Conservation (phyloP, 2,888 invertebrate genomes). For the Abscondita cerata region DNA sequence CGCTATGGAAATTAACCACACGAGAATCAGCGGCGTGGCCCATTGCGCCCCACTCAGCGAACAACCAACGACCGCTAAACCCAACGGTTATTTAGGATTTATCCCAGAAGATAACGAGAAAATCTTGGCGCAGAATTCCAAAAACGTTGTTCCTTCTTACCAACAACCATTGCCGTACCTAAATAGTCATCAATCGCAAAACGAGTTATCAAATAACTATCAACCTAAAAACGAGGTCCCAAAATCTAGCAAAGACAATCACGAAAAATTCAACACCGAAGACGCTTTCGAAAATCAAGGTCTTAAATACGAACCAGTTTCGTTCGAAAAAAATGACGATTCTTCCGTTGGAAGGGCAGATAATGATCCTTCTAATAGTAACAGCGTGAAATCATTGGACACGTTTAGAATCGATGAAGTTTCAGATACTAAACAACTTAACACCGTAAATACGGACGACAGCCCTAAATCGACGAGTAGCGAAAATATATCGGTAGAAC, state of each 20-base stretch:
- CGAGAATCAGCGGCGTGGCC: constrained; percentile 72
- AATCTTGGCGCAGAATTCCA: background rate
- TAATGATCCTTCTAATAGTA: background rate
- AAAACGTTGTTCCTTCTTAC: constrained; percentile 13
- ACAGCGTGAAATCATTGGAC: constrained; percentile 1
- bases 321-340: background rate
- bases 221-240: constrained; percentile 1
- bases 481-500: constrained; percentile 15
- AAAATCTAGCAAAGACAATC: background rate
- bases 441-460: background rate
- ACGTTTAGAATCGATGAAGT: background rate
- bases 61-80: constrained; percentile 54
- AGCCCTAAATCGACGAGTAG: background rate
- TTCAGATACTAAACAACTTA: background rate
- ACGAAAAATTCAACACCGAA: background rate
- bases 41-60: constrained; percentile 54
- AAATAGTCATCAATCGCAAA: constrained; percentile 5
- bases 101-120: constrained; percentile 40
- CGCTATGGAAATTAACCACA: constrained; percentile 74
- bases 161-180: constrained; percentile 19
- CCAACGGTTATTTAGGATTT: constrained; percentile 53
- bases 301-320: background rate
- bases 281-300: constrained; percentile 1
- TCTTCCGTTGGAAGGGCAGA: background rate
- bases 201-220: background rate